Evolutionary conservation across 2,113 vertebrate genomes (phyloP), one percentile per base, ranked within the genome.

Genomic region (Zapornia atra): DNA sequence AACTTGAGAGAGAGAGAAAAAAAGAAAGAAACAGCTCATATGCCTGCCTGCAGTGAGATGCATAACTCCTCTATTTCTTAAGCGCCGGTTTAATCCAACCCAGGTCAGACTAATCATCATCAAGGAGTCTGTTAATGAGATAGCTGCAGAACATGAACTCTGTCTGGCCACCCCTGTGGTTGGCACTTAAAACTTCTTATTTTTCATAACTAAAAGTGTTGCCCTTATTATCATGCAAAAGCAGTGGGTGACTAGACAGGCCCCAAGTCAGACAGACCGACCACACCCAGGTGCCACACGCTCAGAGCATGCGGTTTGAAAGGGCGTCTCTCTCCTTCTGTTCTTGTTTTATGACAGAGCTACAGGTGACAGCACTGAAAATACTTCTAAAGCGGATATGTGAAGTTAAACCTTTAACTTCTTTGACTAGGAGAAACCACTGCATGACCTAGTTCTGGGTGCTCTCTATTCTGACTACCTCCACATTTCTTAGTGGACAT

Each of bases 361-460:
- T 71, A 82, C 6, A 56, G 25, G 24, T 44, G 69, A 77, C 24
- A 66, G 7, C 60, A 80, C 24, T n/a, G 31, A 80, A 53, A 24
- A 29, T 0, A 22, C 38, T 79, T 81, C 66, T 40, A 3, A 85
- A 76, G 69, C 24, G 38, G 31, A 48, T 46, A 70, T 31, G 28
- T 20, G n/a, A 65, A 69, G 18, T 48, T 26, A 73, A 75, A 46
- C 0, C 3, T 31, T 6, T 24, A 44, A 73, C 8, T 70, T 77
- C 22, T 66, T 63, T 38, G 21, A 91, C 16, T 44, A 63, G 13
- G 36, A 60, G 15, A 48, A 82, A 34, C 14, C 56, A 79, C 16
- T 42, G 40, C 22, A 4, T 12, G 59, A 84, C 0, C 2, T 15
- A 42, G 42, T 40, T 82, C 46, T 57, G 26, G 0, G 0, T 25